Percentiles rank a stretch among this genome's conserved stretches.
These are phyloP conservation scores for Mesorhabditis belari DNA, from an alignment of 2,888 invertebrate genomes.

Conservation along the genomic window DNA sequence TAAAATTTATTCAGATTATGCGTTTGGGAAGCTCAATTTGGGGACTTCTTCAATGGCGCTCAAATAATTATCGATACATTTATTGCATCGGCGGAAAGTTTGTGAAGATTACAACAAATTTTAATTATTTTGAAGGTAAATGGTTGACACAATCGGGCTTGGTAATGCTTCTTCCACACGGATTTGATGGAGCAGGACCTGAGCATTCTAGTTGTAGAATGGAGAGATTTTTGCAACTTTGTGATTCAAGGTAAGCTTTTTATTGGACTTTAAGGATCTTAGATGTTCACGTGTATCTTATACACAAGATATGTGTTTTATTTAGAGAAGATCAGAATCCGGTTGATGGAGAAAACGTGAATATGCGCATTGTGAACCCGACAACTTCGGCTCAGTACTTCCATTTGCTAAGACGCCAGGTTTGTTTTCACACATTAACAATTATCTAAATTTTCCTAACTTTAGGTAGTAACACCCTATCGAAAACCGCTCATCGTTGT, in stretches of 20 bases:
- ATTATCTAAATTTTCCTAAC: too few relatives aligned
- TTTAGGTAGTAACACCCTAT: slow-evolving; percentile 76
- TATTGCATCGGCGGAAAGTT: slow-evolving; percentile 80
- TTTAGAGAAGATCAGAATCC: slow-evolving; percentile 35
- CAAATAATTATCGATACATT: slow-evolving; percentile 89
- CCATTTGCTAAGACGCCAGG: slow-evolving; percentile 84
- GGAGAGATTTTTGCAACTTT: slow-evolving; percentile 74
- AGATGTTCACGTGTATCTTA: too few relatives aligned
- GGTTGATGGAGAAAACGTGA: slow-evolving; percentile 66
- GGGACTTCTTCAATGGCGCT: slow-evolving; percentile 95
- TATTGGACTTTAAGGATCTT: background rate
- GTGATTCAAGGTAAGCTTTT: slow-evolving; percentile 20
- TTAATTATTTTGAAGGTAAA: slow-evolving; percentile 65
- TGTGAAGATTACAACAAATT: background rate
- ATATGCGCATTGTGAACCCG: slow-evolving; percentile 78
- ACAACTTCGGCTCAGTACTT: slow-evolving; percentile 93
- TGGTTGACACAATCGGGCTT: slow-evolving; percentile 87
- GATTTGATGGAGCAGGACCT: slow-evolving; percentile 92
- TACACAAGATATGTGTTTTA: too few relatives aligned
- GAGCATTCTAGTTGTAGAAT: slow-evolving; percentile 89
- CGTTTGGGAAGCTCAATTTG: slow-evolving; percentile 97
- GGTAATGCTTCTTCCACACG: slow-evolving; percentile 86
- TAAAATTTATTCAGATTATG: slow-evolving; percentile 61
- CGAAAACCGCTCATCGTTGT: slow-evolving; percentile 65
- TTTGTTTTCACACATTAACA: too few relatives aligned